A percentile compares a stretch with the other conserved stretches of the same genome.
These are phyloP conservation scores for Dryoscopus gambensis DNA, from an alignment of 2,113 vertebrate species.

Conservation along the genomic window DNA sequence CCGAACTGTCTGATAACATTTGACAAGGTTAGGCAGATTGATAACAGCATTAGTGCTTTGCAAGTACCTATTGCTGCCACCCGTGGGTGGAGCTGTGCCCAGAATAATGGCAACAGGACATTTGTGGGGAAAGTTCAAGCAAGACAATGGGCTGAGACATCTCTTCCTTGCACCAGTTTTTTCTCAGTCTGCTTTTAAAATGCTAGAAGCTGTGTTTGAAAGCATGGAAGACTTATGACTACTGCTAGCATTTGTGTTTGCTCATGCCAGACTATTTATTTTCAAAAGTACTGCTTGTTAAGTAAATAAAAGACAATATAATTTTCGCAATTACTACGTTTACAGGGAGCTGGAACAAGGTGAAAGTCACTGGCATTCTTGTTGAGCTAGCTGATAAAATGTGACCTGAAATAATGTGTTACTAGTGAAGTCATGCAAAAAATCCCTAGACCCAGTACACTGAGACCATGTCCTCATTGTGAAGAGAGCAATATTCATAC, in stretches of 20 bases:
- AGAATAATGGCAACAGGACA: neutral
- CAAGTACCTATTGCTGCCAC: neutral
- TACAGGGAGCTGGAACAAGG: conserved; percentile 28
- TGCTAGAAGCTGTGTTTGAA: neutral
- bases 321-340: conserved; percentile 24
- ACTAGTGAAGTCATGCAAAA: conserved; percentile 53
- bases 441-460: neutral
- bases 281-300: neutral
- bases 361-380: conserved; percentile 49
- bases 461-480: neutral
- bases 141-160: neutral
- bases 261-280: neutral
- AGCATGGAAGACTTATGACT: neutral
- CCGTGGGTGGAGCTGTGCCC: neutral
- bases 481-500: neutral
- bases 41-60: neutral
- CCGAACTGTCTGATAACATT: neutral
- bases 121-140: neutral
- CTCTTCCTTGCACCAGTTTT: neutral
- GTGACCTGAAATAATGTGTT: conserved; percentile 40
- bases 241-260: neutral
- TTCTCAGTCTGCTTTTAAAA: neutral
- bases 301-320: conserved; percentile 26
- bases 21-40: neutral
- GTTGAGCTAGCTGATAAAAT: conserved; percentile 38